Evolutionary conservation across 2,113 vertebrate species (phyloP).

Genomic region (Fukomys damarensis): DNA sequence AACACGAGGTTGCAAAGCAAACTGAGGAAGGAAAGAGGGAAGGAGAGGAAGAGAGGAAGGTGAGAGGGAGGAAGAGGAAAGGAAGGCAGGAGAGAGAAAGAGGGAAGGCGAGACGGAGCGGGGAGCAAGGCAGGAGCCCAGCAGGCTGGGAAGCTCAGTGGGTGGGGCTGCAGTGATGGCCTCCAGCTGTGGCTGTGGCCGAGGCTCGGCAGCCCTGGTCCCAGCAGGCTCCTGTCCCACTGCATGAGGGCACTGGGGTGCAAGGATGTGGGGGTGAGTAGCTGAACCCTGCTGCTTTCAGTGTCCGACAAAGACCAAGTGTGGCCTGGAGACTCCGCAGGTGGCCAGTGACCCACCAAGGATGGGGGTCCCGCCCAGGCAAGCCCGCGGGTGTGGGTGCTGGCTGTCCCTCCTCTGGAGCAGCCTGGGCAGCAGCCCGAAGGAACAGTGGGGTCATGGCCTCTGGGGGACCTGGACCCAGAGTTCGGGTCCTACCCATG

Average conservation of each 20-base stretch:
- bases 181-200: no score
- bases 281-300: neutral
- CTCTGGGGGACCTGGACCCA: neutral
- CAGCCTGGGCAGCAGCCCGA: neutral
- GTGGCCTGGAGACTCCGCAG: neutral
- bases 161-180: neutral
- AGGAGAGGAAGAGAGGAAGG: neutral
- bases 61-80: no score
- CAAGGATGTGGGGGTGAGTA: neutral
- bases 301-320: neutral
- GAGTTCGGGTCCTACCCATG: neutral
- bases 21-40: neutral
- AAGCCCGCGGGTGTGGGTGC: no score
- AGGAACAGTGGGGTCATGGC: neutral
- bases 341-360: neutral
- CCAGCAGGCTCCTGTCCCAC: neutral
- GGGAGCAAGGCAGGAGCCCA: no score
- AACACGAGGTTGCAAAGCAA: neutral
- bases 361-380: no score
- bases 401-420: no score
- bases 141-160: neutral
- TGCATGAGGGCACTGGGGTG: neutral
- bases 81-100: no score
- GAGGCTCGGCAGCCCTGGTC: neutral
- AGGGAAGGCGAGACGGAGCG: no score